Conservation (phyloP, 2,888 invertebrate genomes). For the Drosophila subsilvestris region DNA sequence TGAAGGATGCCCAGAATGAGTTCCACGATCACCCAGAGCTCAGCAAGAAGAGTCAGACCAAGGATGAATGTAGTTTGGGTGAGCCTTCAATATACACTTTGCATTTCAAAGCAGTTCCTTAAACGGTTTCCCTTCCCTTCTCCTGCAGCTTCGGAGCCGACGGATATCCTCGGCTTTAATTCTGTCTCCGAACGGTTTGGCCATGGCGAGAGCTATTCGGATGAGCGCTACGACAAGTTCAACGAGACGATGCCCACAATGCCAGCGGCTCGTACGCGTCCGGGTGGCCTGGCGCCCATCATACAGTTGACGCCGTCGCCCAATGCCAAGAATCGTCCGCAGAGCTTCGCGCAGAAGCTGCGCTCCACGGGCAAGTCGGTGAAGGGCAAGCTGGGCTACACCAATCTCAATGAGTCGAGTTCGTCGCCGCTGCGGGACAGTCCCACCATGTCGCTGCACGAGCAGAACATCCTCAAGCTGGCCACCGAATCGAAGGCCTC, state of each 20-base stretch:
- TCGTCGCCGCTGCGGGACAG: constrained; percentile 88
- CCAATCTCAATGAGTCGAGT: constrained; percentile 91
- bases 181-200: constrained; percentile 82
- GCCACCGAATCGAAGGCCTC: constrained; percentile 83
- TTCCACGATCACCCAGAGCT: constrained; percentile 89
- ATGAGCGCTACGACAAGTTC: constrained; percentile 84
- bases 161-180: constrained; percentile 81
- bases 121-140: not conserved
- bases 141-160: constrained; percentile 83
- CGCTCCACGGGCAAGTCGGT: constrained; percentile 93
- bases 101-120: not conserved
- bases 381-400: constrained; percentile 90
- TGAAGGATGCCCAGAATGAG: constrained; percentile 96
- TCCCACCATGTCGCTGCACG: constrained; percentile 86
- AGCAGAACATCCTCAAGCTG: constrained; percentile 81
- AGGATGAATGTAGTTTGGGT: constrained; percentile 88
- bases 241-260: constrained; percentile 81
- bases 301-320: constrained; percentile 84
- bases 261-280: constrained; percentile 63
- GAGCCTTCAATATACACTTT: constrained; percentile 20
- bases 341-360: constrained; percentile 94
- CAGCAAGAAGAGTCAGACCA: constrained; percentile 84
- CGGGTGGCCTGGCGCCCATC: constrained; percentile 79
- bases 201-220: constrained; percentile 81
- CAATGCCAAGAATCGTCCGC: constrained; percentile 87